phyloP scores from a whole-genome alignment of 2,797 vertebrate genomes.

The Cephalopachus bancanus region DNA sequence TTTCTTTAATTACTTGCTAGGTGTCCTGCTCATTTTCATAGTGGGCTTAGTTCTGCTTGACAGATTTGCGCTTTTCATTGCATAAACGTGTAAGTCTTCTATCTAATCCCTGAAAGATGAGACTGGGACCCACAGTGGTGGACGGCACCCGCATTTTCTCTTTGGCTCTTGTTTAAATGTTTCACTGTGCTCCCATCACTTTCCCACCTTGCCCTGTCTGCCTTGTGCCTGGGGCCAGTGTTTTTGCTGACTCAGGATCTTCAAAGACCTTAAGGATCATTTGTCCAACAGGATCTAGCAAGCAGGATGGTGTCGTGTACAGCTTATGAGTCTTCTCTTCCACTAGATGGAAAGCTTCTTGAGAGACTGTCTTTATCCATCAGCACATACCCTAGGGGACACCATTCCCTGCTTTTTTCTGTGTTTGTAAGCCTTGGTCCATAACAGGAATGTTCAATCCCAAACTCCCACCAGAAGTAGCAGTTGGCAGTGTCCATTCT shows the following conservation, averaged over 20 bases:
- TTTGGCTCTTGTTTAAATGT: not conserved
- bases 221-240: not conserved
- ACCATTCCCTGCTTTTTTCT: not conserved
- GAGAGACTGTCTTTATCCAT: not conserved
- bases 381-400: not conserved
- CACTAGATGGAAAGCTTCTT: not conserved
- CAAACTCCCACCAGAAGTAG: not conserved
- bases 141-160: not conserved
- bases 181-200: not conserved
- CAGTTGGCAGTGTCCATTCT: no score
- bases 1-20: slow-evolving; percentile 20
- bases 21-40: slow-evolving; percentile 1
- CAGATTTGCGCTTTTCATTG: not conserved
- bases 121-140: not conserved
- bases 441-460: not conserved
- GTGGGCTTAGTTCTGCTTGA: slow-evolving; percentile 22
- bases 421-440: not conserved
- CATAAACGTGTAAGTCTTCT: not conserved
- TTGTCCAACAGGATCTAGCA: not conserved
- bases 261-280: not conserved
- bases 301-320: fast-evolving
- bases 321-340: not conserved
- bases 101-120: slow-evolving; percentile 7
- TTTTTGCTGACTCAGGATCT: not conserved
- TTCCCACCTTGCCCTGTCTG: not conserved